phyloP scores from a whole-genome alignment of 2,888 invertebrate genomes.

The Sinotaia quadrata region DNA sequence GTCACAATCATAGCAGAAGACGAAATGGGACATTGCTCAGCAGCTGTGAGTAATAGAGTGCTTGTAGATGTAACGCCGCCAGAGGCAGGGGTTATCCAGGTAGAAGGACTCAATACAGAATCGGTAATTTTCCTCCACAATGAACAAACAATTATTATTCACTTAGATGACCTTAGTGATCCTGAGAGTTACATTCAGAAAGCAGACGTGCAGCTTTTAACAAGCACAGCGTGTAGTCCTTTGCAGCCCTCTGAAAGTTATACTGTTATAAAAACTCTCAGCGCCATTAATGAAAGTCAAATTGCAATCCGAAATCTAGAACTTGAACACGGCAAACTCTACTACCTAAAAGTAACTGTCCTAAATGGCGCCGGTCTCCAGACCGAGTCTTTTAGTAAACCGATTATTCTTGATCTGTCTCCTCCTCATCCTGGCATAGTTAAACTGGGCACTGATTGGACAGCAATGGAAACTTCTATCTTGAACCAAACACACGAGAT shows the following conservation, averaged over 20 bases:
- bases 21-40: constrained; percentile 44
- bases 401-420: constrained; percentile 8
- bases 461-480: not conserved
- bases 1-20: constrained; percentile 44
- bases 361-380: constrained; percentile 18
- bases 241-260: not conserved
- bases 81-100: constrained; percentile 43
- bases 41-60: constrained; percentile 42
- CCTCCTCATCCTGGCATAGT: constrained; percentile 7
- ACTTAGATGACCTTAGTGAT: constrained; percentile 7
- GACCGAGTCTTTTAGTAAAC: not conserved
- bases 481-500: constrained; percentile 2
- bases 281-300: not conserved
- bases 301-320: not conserved
- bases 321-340: not conserved
- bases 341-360: constrained; percentile 8
- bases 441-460: constrained; percentile 20
- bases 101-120: constrained; percentile 43
- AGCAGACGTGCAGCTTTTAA: constrained; percentile 33
- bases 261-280: not conserved
- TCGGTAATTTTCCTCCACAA: constrained; percentile 43
- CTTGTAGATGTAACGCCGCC: constrained; percentile 51
- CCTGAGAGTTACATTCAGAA: constrained; percentile 15
- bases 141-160: constrained; percentile 40
- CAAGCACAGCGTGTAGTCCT: not conserved